These are phyloP conservation scores for Conchocele bisecta DNA, from an alignment of 2,888 invertebrate genomes.

Conservation along the genomic window DNA sequence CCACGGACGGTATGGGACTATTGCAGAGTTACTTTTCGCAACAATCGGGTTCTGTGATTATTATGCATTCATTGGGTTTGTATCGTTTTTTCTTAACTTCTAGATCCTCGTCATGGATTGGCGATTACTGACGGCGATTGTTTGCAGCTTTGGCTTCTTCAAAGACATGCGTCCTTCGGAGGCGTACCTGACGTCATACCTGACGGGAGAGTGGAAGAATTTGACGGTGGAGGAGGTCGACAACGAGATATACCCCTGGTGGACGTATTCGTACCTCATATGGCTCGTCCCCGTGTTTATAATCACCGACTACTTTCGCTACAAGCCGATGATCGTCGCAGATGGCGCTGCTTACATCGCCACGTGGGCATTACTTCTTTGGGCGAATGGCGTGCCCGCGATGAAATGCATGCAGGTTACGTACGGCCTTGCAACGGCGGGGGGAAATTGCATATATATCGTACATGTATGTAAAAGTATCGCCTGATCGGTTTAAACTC, in stretches of 20 bases:
- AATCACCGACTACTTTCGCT: conserved; percentile 90
- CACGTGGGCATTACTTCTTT: conserved; percentile 89
- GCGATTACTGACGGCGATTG: conserved; percentile 32
- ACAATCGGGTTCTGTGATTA: too few relatives aligned
- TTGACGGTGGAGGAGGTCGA: conserved; percentile 43
- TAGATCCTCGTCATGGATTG: too few relatives aligned
- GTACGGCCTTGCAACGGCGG: conserved; percentile 93
- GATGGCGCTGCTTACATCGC: conserved; percentile 89
- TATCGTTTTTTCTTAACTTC: too few relatives aligned
- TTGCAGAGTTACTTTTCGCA: too few relatives aligned
- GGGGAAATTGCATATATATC: conserved; percentile 97
- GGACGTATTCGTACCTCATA: conserved; percentile 92
- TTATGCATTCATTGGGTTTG: too few relatives aligned
- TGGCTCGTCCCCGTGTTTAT: conserved; percentile 90
- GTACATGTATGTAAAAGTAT: conserved; percentile 96
- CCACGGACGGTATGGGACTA: too few relatives aligned
- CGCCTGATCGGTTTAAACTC: conserved; percentile 88
- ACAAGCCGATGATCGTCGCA: conserved; percentile 94
- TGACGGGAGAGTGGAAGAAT: conserved; percentile 55
- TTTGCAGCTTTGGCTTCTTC: conserved; percentile 56
- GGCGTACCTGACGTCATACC: conserved; percentile 55
- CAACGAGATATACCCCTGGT: conserved; percentile 91
- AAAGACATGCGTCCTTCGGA: conserved; percentile 61
- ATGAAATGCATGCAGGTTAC: conserved; percentile 90
- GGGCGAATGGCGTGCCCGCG: conserved; percentile 88